Conservation (phyloP, 1,140 invertebrate species). For the Whitmania pigra region DNA sequence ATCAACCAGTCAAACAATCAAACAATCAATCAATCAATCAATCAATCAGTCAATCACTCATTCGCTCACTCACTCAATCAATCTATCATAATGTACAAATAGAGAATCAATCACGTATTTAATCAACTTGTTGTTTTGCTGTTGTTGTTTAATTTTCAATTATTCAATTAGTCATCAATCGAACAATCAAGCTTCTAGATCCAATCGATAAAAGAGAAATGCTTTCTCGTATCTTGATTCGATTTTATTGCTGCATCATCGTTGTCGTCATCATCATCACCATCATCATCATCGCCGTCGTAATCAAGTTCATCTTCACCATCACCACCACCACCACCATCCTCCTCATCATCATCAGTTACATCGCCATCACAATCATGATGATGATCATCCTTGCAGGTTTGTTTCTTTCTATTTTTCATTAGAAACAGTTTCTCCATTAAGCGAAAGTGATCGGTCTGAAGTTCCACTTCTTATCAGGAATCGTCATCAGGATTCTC, state of each 20-base stretch:
- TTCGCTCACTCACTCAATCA: neutral
- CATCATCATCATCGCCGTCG: constrained; percentile 12
- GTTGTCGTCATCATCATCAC: neutral
- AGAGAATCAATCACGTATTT: no score
- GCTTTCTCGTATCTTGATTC: neutral
- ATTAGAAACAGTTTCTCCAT: neutral
- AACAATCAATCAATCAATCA: neutral
- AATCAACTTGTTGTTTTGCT: neutral
- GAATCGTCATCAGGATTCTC: neutral
- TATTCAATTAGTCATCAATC: neutral
- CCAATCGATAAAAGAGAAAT: neutral
- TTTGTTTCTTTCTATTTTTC: neutral
- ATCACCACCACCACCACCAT: neutral
- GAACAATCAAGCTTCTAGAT: neutral
- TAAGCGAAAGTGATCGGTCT: neutral
- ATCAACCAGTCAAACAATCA: constrained; percentile 11
- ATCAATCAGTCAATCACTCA: neutral
- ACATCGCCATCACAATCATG: neutral
- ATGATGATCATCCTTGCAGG: neutral
- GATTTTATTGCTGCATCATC: neutral
- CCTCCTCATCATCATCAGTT: neutral
- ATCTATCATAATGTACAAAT: no score
- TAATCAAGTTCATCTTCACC: neutral
- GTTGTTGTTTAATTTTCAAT: neutral
- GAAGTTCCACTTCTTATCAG: neutral